These are phyloP conservation scores for Scolanthus callimorphus DNA, from an alignment of 92 coral and sea anemone species.

Conservation along the genomic window DNA sequence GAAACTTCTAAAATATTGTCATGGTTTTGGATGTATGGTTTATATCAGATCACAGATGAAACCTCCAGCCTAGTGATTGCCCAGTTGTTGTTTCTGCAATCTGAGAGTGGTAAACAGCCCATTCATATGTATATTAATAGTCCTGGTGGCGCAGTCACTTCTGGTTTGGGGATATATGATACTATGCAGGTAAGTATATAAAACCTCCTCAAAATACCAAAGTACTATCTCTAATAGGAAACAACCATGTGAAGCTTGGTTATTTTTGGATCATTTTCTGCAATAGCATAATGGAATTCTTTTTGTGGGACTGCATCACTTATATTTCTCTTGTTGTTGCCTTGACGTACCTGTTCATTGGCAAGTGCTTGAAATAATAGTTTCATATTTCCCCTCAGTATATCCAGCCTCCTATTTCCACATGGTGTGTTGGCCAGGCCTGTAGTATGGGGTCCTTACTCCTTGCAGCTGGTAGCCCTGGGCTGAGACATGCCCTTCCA, in stretches of 20 bases:
- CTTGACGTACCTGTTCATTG: too few relatives aligned
- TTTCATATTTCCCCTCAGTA: constrained; percentile 71
- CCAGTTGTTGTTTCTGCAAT: constrained; percentile 88
- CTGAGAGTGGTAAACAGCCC: constrained; percentile 88
- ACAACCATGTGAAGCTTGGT: too few relatives aligned
- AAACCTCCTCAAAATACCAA: too few relatives aligned
- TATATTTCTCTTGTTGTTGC: too few relatives aligned
- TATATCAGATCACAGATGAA: constrained; percentile 91
- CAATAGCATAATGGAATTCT: too few relatives aligned
- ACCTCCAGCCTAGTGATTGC: constrained; percentile 88
- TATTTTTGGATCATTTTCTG: too few relatives aligned
- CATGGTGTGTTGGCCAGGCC: constrained; percentile 99
- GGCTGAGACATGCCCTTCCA: constrained; percentile 91
- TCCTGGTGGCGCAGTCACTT: constrained; percentile 98
- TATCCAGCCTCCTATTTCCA: constrained; percentile 95
- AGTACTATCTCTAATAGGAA: too few relatives aligned
- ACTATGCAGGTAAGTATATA: constrained; percentile 99
- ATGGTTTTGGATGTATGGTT: too few relatives aligned
- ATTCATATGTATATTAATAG: constrained; percentile 99
- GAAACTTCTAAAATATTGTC: too few relatives aligned
- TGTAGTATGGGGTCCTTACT: constrained; percentile 98
- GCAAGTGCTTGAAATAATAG: too few relatives aligned
- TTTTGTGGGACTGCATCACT: too few relatives aligned
- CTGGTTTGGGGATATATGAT: constrained; percentile 96
- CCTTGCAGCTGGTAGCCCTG: constrained; percentile 87